Conservation (phyloP, 2,888 invertebrate genomes). For the Helicoverpa assulta region DNA sequence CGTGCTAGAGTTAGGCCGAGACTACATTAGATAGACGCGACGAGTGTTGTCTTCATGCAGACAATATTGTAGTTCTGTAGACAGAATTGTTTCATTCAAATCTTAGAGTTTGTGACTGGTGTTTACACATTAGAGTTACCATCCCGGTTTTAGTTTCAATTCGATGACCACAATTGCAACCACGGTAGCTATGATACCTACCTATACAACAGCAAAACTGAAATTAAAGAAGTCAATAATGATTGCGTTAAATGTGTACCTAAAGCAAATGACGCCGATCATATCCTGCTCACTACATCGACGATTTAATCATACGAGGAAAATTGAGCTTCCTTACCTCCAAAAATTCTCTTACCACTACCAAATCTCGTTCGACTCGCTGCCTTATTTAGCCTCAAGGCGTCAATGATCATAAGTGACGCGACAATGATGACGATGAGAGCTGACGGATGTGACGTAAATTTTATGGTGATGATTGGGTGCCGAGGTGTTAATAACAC, state of each 20-base stretch:
- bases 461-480: constrained; percentile 29
- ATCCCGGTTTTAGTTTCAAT: too few relatives aligned
- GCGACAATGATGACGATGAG: constrained; percentile 54
- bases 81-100: too few relatives aligned
- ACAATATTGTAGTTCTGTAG: too few relatives aligned
- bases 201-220: too few relatives aligned
- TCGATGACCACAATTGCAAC: too few relatives aligned
- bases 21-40: background rate
- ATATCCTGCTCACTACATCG: background rate
- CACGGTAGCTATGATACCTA: too few relatives aligned
- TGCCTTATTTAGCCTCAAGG: background rate
- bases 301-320: background rate
- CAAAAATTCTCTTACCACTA: background rate
- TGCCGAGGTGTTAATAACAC: constrained; percentile 24
- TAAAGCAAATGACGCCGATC: background rate
- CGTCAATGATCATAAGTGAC: constrained; percentile 46
- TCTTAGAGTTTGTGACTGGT: too few relatives aligned
- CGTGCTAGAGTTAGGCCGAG: constrained; percentile 1
- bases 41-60: background rate
- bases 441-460: constrained; percentile 29
- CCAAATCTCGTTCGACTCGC: background rate
- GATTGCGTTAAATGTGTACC: too few relatives aligned
- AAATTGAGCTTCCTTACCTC: background rate
- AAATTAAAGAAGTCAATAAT: too few relatives aligned
- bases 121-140: too few relatives aligned